These are phyloP conservation scores for Corythucha ciliata DNA, from an alignment of 2,888 invertebrate species.

Conservation along the genomic window DNA sequence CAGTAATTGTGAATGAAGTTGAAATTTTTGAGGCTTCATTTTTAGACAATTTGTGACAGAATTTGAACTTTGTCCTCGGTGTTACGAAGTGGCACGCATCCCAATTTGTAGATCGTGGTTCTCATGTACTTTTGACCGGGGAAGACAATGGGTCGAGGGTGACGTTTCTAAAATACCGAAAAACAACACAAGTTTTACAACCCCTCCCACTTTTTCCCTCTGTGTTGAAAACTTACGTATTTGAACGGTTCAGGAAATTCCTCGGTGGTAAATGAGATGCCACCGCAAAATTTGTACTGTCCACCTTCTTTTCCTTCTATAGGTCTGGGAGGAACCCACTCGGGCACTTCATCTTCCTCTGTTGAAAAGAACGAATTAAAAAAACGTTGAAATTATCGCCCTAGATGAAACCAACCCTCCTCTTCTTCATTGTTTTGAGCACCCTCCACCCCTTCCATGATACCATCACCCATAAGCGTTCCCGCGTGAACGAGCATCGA, in stretches of 20 bases:
- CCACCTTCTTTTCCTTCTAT: conserved; percentile 25
- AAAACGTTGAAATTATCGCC: neutral
- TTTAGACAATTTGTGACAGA: too few species aligned
- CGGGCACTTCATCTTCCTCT: conserved; percentile 18
- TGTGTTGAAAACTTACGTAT: conserved; percentile 12
- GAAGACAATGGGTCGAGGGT: conserved; percentile 61
- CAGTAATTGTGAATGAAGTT: too few species aligned
- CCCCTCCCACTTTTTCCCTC: too few species aligned
- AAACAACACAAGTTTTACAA: too few species aligned
- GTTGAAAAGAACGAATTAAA: conserved; percentile 8
- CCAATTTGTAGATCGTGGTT: conserved; percentile 64
- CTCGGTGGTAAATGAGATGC: conserved; percentile 22
- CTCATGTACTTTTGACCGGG: conserved; percentile 66
- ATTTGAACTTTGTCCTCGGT: too few species aligned
- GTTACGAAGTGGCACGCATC: conserved; percentile 18
- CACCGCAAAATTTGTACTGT: conserved; percentile 24
- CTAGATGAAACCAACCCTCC: neutral
- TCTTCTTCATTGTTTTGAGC: conserved; percentile 25
- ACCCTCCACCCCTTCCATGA: conserved; percentile 9
- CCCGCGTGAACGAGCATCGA: conserved; percentile 9
- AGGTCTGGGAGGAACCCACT: conserved; percentile 23
- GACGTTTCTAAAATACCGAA: conserved; percentile 62
- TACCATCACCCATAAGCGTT: conserved; percentile 1
- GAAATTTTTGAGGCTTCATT: too few species aligned
- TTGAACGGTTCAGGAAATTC: conserved; percentile 27